Conservation (phyloP, 1,140 invertebrate species). For the Plectrocnemia conspersa region DNA sequence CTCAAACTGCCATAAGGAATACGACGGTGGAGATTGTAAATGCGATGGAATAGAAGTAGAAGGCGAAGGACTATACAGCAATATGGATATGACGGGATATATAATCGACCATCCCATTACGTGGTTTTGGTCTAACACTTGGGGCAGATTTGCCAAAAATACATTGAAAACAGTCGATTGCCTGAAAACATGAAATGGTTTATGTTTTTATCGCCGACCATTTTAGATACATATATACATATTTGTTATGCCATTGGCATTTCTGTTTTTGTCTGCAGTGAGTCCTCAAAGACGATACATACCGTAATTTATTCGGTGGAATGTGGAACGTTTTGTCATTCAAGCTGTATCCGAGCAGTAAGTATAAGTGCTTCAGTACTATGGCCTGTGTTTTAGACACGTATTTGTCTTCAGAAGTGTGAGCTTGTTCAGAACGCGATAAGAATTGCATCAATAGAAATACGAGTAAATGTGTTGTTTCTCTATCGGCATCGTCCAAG, state of each 20-base stretch:
- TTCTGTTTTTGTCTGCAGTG: background rate
- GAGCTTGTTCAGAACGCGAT: constrained; percentile 68
- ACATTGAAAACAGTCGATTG: constrained; percentile 92
- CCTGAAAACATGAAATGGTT: constrained; percentile 57
- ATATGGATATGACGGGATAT: constrained; percentile 75
- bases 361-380: constrained; percentile 87
- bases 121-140: constrained; percentile 93
- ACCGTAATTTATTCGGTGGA: constrained; percentile 82
- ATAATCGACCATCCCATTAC: constrained; percentile 82
- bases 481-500: constrained; percentile 88
- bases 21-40: constrained; percentile 42
- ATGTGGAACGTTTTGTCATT: constrained; percentile 87
- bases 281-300: constrained; percentile 17
- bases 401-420: constrained; percentile 80
- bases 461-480: constrained; percentile 93
- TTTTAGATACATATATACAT: no score
- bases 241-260: no score
- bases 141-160: constrained; percentile 86
- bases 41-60: constrained; percentile 38
- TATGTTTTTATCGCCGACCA: no score
- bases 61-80: constrained; percentile 70
- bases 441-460: constrained; percentile 95
- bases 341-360: constrained; percentile 89
- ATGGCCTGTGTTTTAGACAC: constrained; percentile 75
- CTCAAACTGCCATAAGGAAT: constrained; percentile 85